phyloP scores from a whole-genome alignment of 2,888 invertebrate species.

The Alsophila aescularia region DNA sequence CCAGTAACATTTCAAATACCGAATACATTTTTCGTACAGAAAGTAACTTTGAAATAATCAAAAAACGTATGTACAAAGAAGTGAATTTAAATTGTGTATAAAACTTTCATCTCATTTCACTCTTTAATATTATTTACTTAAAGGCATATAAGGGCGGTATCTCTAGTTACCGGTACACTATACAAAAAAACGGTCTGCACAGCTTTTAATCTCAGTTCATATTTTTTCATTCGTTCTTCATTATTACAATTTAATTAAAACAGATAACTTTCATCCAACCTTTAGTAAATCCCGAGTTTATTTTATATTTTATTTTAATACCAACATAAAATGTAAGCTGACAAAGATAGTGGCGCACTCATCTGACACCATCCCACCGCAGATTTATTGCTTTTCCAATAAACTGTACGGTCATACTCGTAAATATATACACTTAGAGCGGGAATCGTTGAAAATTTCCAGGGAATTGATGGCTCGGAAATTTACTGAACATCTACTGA shows the following conservation, averaged over 20 bases:
- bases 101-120: too few relatives aligned
- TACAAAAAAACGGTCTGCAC: too few relatives aligned
- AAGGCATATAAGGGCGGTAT: too few relatives aligned
- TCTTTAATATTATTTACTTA: too few relatives aligned
- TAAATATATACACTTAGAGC: slow-evolving; percentile 48
- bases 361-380: slow-evolving; percentile 30
- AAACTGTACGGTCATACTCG: slow-evolving; percentile 44
- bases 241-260: not conserved
- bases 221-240: too few relatives aligned
- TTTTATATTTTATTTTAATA: slow-evolving; percentile 15
- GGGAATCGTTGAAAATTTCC: slow-evolving; percentile 40
- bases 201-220: too few relatives aligned
- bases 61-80: too few relatives aligned
- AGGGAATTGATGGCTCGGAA: slow-evolving; percentile 28
- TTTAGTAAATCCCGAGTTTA: slow-evolving; percentile 6
- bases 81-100: too few relatives aligned
- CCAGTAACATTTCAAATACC: too few relatives aligned
- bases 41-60: too few relatives aligned
- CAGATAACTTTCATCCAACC: slow-evolving; percentile 9
- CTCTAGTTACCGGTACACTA: too few relatives aligned
- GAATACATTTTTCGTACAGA: too few relatives aligned
- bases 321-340: slow-evolving; percentile 26
- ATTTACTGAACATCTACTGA: slow-evolving; percentile 3
- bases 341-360: slow-evolving; percentile 28
- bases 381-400: slow-evolving; percentile 45